Base-by-base conservation (phyloP, 2,797 vertebrate genomes). In the Myripristis jacobus region DNA sequence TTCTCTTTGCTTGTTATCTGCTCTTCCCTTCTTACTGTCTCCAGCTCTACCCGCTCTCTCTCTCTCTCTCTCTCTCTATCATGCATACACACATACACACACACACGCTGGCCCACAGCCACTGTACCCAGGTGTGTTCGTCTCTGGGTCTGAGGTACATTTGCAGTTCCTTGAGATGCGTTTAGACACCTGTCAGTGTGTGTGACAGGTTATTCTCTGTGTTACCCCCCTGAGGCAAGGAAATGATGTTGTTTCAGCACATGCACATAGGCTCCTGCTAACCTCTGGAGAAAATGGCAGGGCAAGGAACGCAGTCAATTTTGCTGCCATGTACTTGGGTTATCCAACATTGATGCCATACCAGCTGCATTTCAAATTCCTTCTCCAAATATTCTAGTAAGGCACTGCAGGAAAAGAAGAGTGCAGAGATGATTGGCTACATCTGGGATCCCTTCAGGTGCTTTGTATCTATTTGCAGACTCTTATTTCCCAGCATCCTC, bases 141-240 rank as follows among this genome's bases (percentile, higher is more conserved):
- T 77, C 25, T 41, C 57, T 76, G 24, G 56, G 31, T 80, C 72
- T 77, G 65, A 58, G 77, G 51, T 66, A 47, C 53, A 58, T 29
- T 55, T 67, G 46, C 18, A 46, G 29, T 63, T 81, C 66, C 58
- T 70, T 75, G 60, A 52, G 75, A 90, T 90, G 21, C 3, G 19
- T 79, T 75, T 77, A 29, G 85, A 88, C 86, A 89, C 80, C 85
- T 89, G 87, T 84, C 86, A 83, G 58, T 66, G 52, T 69, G 55
- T 63, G 52, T 85, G 77, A 88, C 52, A 46, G 46, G 66, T 73
- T 70, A 61, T 73, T 56, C 36, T 59, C 43, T 41, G 34, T 73
- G 65, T 56, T 38, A 11, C 25, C 9, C 12, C 54, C 73, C 62
- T 60, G 1, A 1, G 44, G 65, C 67, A 52, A 25, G 27, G 38